Base-by-base conservation (phyloP, 2,113 vertebrate genomes). In the Tragelaphus scriptus region DNA sequence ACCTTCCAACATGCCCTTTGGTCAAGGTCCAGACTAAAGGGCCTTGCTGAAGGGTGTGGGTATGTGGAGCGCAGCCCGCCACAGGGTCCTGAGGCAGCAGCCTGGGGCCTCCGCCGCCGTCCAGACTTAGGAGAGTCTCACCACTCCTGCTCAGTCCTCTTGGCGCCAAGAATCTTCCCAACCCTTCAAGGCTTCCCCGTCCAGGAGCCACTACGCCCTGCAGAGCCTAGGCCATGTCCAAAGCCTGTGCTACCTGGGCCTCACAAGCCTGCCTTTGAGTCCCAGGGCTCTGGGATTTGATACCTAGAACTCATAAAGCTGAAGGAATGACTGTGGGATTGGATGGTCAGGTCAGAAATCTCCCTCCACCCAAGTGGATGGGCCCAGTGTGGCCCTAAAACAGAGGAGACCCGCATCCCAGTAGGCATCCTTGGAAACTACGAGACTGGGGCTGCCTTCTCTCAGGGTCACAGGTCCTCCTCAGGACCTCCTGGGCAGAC, bases 51-150 rank as follows among this genome's bases (percentile, higher is more conserved):
- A 58, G 44, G 21, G 58, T 40, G 19, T 4, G 26, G 56, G 44
- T 32, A 3, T 32, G 7, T 2, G 44, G 21, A 81, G 65, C 86
- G 63, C 5, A 30, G 11, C 17, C 21, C 5, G 30, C 36, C 10
- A 5, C 7, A 10, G 30, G 49, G 59, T 12, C 58, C 75, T 1
- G 6, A 32, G 15, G 21, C 32, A 19, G 10, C 84, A 17, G 49
- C 0, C 0, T 7, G 25, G 28, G 17, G 36, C 51, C 55, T 51
- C 63, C 0, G 2, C 23, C 3, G 3, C 65, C 7, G 0, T 7
- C 17, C 0, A 17, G 28, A 15, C n/a, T 23, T 32, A 75, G 47
- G 51, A 56, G 7, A 16, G 25, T 6, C 56, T 58, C 36, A 0
- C 7, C 16, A 51, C 85, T 91, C 36, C 71, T 44, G 17, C 51